Base-by-base conservation (phyloP, 2,113 vertebrate genomes). In the human region DNA sequence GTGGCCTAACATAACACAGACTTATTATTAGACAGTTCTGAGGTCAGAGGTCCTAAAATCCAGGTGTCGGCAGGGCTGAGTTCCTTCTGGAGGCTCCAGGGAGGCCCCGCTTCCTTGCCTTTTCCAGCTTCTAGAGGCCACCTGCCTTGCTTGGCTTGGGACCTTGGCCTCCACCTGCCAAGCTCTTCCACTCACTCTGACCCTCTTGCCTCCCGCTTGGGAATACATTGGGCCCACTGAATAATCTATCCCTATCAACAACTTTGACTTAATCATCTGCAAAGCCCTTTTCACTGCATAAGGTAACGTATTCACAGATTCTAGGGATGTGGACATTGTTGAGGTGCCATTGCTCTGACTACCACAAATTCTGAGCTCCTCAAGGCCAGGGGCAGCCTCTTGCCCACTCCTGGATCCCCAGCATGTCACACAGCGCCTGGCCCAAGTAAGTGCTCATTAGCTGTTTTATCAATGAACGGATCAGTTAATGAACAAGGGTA, bases 91-190 rank as follows among this genome's bases (percentile, higher is more conserved):
- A 61, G n/a, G 22, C 43, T 43, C 93, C 13, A 8, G 25, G 25
- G 11, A 27, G 9, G n/a, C 35, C 13, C 68, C n/a, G 35, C 7
- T 18, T 68, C 11, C 48, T 68, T 2, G 30, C 48, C 23, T 68
- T 86, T 40, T 38, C 61, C 8, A 45, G n/a, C 45, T 40, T 75
- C 18, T 0, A n/a, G 52, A 68, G 35, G 6, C 78, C 30, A 22
- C 7, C 0, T 9, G 0, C 72, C 18, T 14, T n/a, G 66, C 6
- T 52, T 27, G 66, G n/a, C 35, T 9, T 17, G 13, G 52, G 79
- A 38, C n/a, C 45, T 9, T 4, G 0, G 10, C 72, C 38, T 79
- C 38, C 32, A 17, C 4, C 27, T 52, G 40, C n/a, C n/a, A 17
- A 0, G 6, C 18, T 2, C 32, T 45, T 17, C 27, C n/a, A 35